Evolutionary conservation across 1,140 invertebrate species (phyloP).

Genomic region (Pseudomyrmex sp.): DNA sequence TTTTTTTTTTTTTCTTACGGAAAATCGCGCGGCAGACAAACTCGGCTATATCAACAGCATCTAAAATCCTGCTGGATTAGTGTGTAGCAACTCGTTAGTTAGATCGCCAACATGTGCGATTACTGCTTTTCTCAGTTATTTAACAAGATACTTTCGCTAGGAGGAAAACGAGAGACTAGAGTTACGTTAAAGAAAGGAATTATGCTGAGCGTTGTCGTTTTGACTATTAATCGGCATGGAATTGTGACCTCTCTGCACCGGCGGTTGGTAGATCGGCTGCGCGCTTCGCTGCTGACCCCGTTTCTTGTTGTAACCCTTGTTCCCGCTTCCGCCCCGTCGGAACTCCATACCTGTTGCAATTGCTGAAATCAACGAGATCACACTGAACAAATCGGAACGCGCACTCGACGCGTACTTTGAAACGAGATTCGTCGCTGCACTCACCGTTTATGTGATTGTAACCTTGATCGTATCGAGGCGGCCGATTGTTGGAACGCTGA

Average conservation of each 20-base stretch:
- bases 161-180: slow-evolving; percentile 46
- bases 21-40: slow-evolving; percentile 61
- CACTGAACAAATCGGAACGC: too few species aligned
- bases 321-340: slow-evolving; percentile 75
- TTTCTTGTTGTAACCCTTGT: slow-evolving; percentile 77
- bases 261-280: slow-evolving; percentile 83
- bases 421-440: background rate
- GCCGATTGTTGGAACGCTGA: slow-evolving; percentile 76
- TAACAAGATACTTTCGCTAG: slow-evolving; percentile 59
- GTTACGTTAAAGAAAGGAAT: slow-evolving; percentile 70
- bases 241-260: slow-evolving; percentile 78
- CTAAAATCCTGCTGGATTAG: slow-evolving; percentile 34
- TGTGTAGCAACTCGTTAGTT: slow-evolving; percentile 48
- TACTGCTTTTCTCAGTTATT: slow-evolving; percentile 53
- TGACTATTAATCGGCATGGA: slow-evolving; percentile 66
- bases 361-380: too few species aligned
- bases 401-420: too few species aligned
- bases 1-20: slow-evolving; percentile 57
- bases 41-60: slow-evolving; percentile 33
- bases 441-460: slow-evolving; percentile 80
- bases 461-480: slow-evolving; percentile 78
- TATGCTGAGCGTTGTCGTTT: slow-evolving; percentile 61
- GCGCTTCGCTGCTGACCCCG: slow-evolving; percentile 79
- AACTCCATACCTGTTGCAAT: slow-evolving; percentile 77
- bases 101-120: slow-evolving; percentile 57